Evolutionary conservation across 2,888 invertebrate species (phyloP).

Genomic region (Arge pagana): DNA sequence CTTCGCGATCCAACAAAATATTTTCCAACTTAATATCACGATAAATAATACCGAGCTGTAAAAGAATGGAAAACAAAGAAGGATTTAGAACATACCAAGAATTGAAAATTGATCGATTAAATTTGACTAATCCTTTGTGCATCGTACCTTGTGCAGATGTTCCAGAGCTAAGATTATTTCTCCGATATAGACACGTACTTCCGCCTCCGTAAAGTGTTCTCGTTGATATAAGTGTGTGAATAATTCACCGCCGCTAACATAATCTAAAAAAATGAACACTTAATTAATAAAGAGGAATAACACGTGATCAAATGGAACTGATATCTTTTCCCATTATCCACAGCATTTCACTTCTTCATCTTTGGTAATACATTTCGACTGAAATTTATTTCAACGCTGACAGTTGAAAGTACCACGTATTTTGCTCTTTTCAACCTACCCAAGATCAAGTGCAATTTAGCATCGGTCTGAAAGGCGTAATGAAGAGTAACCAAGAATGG

Average conservation of each 20-base stretch:
- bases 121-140: not conserved
- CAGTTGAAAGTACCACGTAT: no score
- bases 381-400: no score
- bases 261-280: slow-evolving; percentile 70
- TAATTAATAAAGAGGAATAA: not conserved
- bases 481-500: slow-evolving; percentile 96
- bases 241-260: slow-evolving; percentile 95
- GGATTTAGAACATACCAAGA: not conserved
- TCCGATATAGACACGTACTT: slow-evolving; percentile 92
- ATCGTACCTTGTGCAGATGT: slow-evolving; percentile 86
- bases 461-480: slow-evolving; percentile 98
- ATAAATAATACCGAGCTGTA: slow-evolving; percentile 95
- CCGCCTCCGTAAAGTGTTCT: slow-evolving; percentile 87
- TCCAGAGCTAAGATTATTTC: slow-evolving; percentile 95
- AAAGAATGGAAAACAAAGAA: slow-evolving; percentile 45
- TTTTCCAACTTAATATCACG: slow-evolving; percentile 98
- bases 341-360: no score
- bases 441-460: slow-evolving; percentile 93
- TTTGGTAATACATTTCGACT: no score
- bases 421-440: slow-evolving; percentile 81
- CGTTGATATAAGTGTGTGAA: slow-evolving; percentile 96
- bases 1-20: slow-evolving; percentile 89
- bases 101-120: not conserved
- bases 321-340: no score
- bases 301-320: no score